Base-by-base conservation (phyloP, 1,140 invertebrate genomes). In the Sycophila sp. region DNA sequence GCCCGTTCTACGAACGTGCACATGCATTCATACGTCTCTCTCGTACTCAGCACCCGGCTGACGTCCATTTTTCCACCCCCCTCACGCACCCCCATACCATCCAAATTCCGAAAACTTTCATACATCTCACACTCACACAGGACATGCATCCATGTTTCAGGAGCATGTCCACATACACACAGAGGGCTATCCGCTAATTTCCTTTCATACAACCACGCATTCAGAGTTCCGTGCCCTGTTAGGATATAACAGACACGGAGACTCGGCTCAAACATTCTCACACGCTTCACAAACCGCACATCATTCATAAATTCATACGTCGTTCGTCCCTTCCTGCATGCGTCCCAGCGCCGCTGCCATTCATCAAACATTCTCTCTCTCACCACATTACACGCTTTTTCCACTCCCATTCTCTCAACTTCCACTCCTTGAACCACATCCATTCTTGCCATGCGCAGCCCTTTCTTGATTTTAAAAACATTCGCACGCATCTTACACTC, bases 211-310 rank as follows among this genome's bases (percentile, higher is more conserved):
- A n/a, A n/a, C n/a, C n/a, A n/a, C n/a, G n/a, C n/a, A n/a, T n/a
- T 76, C 75, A 75, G 32, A n/a, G 66, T 72, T 36, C 69, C 72
- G 42, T 73, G 69, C 34, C 69, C 73, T 13, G 69, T 75, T 70
- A 69, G 26, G 13, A 74, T 34, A 53, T 58, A 76, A 10, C 62
- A 51, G 6, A 56, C 22, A 13, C 22, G 11, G 10, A 74, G 59
- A 15, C 45, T 19, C 13, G 26, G 26, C 8, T 65, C 40, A 49
- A 51, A 51, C 40, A 4, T 6, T 13, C 26, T 19, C 11, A 5
- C 11, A 42, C 28, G 7, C 5, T 34, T 24, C 42, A 17, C 34
- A 30, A 65, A 51, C 15, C 22, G 4, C n/a, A 56, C 32, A 40
- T 67, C 24, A 7, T 17, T 28, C 4, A 64, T 32, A 13, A 47